These are phyloP conservation scores for Percina caprodes DNA, from an alignment of 2,113 vertebrate species.

Conservation along the genomic window DNA sequence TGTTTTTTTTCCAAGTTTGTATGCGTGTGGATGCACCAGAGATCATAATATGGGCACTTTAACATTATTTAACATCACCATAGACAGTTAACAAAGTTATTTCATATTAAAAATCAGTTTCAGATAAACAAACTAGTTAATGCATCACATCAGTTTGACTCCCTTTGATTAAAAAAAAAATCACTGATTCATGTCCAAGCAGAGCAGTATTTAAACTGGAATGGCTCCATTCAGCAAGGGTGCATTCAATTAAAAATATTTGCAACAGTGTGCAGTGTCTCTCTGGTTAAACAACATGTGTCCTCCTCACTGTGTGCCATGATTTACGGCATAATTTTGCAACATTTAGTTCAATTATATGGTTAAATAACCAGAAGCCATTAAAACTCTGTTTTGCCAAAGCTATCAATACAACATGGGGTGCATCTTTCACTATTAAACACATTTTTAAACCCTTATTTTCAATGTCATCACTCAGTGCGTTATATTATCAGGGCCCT, in stretches of 20 bases:
- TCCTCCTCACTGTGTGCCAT: not conserved
- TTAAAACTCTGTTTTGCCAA: not conserved
- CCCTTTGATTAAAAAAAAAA: not conserved
- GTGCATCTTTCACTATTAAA: not conserved
- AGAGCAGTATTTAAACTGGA: not conserved
- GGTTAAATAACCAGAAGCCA: not conserved
- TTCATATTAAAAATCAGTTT: not conserved
- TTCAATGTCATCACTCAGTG: not conserved
- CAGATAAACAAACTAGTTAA: not conserved
- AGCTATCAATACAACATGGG: not conserved
- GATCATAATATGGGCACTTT: no score
- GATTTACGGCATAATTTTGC: not conserved
- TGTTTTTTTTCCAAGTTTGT: no score
- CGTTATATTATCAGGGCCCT: not conserved
- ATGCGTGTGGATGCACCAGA: no score
- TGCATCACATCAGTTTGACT: not conserved
- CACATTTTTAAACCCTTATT: no score
- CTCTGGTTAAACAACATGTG: not conserved
- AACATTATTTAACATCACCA: not conserved
- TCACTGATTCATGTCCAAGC: conserved; percentile 1
- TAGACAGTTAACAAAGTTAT: not conserved
- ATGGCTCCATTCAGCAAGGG: not conserved
- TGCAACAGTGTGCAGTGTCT: not conserved
- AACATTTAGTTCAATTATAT: not conserved
- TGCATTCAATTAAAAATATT: not conserved